phyloP scores from a whole-genome alignment of 2,113 vertebrate genomes.

The Colossoma macropomum region DNA sequence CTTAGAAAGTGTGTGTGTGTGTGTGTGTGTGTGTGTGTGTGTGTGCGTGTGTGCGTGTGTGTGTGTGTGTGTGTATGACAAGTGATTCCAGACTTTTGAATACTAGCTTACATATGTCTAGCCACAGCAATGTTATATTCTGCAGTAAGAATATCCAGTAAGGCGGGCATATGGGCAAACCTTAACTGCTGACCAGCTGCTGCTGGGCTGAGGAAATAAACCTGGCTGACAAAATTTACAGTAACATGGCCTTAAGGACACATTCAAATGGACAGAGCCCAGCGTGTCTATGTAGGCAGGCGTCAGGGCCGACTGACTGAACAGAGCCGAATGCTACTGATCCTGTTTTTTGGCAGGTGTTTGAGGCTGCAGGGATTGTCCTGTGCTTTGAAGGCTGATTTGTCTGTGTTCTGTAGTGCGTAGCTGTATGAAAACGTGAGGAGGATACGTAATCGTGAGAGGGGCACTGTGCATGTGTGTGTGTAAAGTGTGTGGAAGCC shows the following conservation, averaged over 20 bases:
- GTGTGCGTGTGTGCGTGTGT: too few relatives aligned
- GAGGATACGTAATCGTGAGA: background rate
- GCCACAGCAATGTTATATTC: background rate
- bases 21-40: too few relatives aligned
- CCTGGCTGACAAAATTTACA: slow-evolving; percentile 16
- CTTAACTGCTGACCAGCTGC: slow-evolving; percentile 17
- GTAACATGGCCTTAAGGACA: slow-evolving; percentile 26
- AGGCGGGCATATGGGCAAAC: slow-evolving; percentile 6
- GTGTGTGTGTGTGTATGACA: too few relatives aligned
- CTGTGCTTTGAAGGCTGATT: background rate
- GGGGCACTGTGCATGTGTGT: slow-evolving; percentile 30
- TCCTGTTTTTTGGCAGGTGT: background rate
- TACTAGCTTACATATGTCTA: too few relatives aligned
- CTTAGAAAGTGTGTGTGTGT: too few relatives aligned
- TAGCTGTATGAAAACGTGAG: background rate
- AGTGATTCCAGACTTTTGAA: too few relatives aligned
- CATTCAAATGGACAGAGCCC: background rate
- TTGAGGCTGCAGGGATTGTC: background rate
- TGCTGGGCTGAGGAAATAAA: slow-evolving; percentile 5
- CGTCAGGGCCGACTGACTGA: slow-evolving; percentile 12
- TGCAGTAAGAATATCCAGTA: background rate
- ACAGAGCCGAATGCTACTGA: background rate
- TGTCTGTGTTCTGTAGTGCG: slow-evolving; percentile 12
- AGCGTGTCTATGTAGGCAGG: background rate
- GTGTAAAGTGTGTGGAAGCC: slow-evolving; percentile 11